Evolutionary conservation across 2,113 vertebrate genomes (phyloP).

Genomic region (Chamaea fasciata): DNA sequence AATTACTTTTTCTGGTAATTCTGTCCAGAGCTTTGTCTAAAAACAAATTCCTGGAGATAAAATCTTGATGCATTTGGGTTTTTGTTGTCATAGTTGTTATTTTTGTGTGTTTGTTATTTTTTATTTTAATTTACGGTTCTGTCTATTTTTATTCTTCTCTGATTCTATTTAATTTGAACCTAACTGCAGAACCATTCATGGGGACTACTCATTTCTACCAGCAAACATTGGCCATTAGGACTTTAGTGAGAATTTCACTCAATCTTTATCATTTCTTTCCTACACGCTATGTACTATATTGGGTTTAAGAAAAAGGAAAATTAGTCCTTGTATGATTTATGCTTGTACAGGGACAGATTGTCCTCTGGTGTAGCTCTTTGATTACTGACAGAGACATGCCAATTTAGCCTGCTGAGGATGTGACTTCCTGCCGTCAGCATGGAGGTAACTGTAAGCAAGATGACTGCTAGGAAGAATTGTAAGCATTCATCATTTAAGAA

Average conservation of each 20-base stretch:
- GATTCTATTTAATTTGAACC: not conserved
- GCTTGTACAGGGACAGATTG: not conserved
- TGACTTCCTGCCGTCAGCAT: slow-evolving; percentile 22
- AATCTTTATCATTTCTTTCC: not conserved
- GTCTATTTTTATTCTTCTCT: not conserved
- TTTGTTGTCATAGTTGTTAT: no score
- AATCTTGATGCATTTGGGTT: not conserved
- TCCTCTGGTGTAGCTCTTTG: not conserved
- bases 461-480: slow-evolving; percentile 10
- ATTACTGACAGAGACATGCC: not conserved
- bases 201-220: not conserved
- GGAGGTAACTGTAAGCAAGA: not conserved
- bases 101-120: no score
- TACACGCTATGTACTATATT: not conserved
- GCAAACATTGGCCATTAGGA: not conserved
- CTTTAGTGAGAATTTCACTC: not conserved
- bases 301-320: not conserved
- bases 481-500: slow-evolving; percentile 2
- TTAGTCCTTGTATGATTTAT: not conserved
- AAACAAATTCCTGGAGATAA: not conserved
- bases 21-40: not conserved
- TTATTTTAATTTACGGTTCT: not conserved
- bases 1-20: not conserved
- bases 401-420: slow-evolving; percentile 6
- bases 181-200: not conserved